Percentiles rank a stretch among this genome's conserved stretches.
These are phyloP conservation scores for Actinostola sp. DNA, from an alignment of 92 coral and sea anemone genomes.

Conservation along the genomic window DNA sequence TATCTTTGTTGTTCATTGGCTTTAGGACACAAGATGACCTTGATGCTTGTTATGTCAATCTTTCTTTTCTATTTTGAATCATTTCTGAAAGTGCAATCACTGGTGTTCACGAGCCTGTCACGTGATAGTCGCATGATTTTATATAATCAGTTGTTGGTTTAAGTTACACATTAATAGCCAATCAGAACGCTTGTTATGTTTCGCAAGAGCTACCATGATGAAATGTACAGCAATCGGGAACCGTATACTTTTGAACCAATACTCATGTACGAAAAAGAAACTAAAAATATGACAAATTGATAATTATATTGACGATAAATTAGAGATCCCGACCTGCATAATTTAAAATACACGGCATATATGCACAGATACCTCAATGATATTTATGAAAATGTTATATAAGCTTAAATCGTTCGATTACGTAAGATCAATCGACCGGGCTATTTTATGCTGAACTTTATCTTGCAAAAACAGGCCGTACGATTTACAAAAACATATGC, in stretches of 20 bases:
- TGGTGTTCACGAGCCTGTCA: slow-evolving; percentile 6
- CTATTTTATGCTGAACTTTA: too few relatives aligned
- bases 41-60: not conserved
- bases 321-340: too few relatives aligned
- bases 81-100: not conserved
- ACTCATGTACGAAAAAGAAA: not conserved
- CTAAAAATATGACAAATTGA: not conserved
- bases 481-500: too few relatives aligned
- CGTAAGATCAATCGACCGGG: too few relatives aligned
- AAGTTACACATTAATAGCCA: slow-evolving; percentile 19
- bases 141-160: not conserved
- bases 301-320: too few relatives aligned
- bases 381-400: too few relatives aligned
- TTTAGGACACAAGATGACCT: too few relatives aligned
- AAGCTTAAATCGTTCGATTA: too few relatives aligned
- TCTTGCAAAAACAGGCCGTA: too few relatives aligned
- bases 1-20: too few relatives aligned
- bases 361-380: too few relatives aligned
- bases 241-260: not conserved
- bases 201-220: slow-evolving; percentile 7
- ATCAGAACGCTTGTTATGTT: slow-evolving; percentile 9
- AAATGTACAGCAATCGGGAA: not conserved
- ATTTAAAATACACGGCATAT: too few relatives aligned
- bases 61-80: not conserved
- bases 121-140: slow-evolving; percentile 15